These are phyloP conservation scores for Phocoena sinus DNA, from an alignment of 2,113 vertebrate genomes.

Conservation along the genomic window DNA sequence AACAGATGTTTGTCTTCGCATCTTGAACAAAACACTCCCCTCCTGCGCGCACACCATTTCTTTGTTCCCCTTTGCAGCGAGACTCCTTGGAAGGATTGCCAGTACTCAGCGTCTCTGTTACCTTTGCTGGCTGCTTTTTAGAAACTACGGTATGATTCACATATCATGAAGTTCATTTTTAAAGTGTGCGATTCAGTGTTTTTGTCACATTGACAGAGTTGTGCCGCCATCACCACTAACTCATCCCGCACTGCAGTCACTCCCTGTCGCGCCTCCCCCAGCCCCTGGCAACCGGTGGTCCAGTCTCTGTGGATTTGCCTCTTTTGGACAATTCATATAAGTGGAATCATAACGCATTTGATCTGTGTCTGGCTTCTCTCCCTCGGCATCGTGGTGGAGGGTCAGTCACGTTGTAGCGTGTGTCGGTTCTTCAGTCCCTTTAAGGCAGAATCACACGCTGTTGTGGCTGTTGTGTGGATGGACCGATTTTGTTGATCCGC, in stretches of 20 bases:
- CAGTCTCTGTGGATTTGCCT: background rate
- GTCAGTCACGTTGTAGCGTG: accelerated
- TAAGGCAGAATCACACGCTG: background rate
- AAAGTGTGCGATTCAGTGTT: background rate
- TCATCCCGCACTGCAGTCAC: background rate
- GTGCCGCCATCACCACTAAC: accelerated
- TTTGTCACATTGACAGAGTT: background rate
- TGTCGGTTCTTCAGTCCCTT: accelerated
- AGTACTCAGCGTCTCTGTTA: background rate
- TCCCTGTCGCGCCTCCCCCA: background rate
- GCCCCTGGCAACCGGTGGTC: background rate
- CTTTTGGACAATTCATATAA: background rate
- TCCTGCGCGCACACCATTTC: background rate
- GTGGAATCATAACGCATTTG: accelerated
- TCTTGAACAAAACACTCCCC: background rate
- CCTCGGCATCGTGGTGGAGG: background rate
- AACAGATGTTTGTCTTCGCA: background rate
- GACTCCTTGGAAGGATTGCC: background rate
- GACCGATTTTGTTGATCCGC: too few relatives aligned
- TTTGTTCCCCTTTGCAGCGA: background rate
- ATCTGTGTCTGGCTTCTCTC: background rate
- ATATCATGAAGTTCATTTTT: too few relatives aligned
- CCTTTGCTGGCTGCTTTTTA: background rate
- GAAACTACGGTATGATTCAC: background rate
- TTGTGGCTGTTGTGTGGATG: background rate